These are phyloP conservation scores for Sciurus niger DNA, from an alignment of 2,113 vertebrate species.

Conservation along the genomic window DNA sequence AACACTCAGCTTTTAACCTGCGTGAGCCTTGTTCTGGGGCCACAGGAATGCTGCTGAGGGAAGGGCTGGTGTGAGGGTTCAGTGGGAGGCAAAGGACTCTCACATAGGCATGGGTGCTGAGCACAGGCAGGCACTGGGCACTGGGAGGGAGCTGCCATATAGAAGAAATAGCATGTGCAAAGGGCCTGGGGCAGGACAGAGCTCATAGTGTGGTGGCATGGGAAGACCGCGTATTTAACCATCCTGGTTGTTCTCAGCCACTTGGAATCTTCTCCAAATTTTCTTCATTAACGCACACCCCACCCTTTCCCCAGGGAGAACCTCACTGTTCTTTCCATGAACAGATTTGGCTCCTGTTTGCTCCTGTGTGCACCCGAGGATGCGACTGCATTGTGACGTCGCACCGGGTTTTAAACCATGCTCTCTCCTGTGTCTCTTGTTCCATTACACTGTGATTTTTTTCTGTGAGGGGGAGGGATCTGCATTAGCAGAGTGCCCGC, in stretches of 20 bases:
- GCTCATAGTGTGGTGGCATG: no score
- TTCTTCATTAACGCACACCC: fast-evolving
- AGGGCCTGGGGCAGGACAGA: no score
- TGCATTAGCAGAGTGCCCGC: fast-evolving
- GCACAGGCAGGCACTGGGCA: no score
- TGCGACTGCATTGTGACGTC: no score
- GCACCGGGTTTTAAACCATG: fast-evolving
- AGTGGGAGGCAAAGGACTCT: no score
- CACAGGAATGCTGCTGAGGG: fast-evolving
- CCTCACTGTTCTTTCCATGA: fast-evolving
- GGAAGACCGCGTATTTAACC: no score
- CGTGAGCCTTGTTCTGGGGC: neutral
- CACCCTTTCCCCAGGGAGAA: fast-evolving
- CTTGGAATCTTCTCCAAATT: neutral
- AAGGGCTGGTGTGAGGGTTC: neutral
- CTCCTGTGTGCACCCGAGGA: no score
- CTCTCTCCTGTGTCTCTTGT: neutral
- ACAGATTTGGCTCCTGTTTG: neutral
- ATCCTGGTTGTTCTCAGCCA: fast-evolving
- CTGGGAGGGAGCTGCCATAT: no score
- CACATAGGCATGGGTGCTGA: no score
- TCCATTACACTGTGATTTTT: fast-evolving
- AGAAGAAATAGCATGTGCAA: no score
- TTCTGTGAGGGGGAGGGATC: no score
- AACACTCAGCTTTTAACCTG: no score